phyloP scores from a whole-genome alignment of 1,140 invertebrate species.

The Leptinotarsa lineolata region DNA sequence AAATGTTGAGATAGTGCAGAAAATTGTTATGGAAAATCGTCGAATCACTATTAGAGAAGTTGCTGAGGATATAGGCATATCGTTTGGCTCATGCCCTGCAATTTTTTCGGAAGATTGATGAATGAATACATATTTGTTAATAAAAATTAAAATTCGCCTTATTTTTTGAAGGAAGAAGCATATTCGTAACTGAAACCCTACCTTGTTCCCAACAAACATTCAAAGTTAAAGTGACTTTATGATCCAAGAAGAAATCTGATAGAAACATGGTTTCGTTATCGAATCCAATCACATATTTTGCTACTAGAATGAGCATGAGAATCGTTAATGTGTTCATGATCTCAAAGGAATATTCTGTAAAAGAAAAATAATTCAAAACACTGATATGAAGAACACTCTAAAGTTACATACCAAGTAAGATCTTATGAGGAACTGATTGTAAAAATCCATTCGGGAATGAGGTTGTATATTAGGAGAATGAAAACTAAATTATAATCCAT shows the following conservation, averaged over 20 bases:
- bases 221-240: background rate
- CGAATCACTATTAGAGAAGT: too few relatives aligned
- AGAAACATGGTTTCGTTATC: background rate
- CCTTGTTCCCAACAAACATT: slow-evolving; percentile 7
- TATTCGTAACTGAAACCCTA: background rate
- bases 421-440: background rate
- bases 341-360: background rate
- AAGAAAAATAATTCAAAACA: background rate
- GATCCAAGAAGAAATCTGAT: background rate
- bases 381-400: background rate
- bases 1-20: too few relatives aligned
- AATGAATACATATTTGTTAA: too few relatives aligned
- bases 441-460: background rate
- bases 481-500: background rate
- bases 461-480: background rate
- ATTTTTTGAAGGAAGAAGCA: background rate
- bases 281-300: background rate
- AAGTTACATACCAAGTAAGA: background rate
- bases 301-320: background rate
- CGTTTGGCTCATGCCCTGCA: too few relatives aligned
- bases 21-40: too few relatives aligned
- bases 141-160: too few relatives aligned
- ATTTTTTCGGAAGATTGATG: too few relatives aligned
- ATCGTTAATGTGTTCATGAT: background rate
- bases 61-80: too few relatives aligned